Base-by-base conservation (phyloP, 2,113 vertebrate genomes). In the Bubalus kerabau region DNA sequence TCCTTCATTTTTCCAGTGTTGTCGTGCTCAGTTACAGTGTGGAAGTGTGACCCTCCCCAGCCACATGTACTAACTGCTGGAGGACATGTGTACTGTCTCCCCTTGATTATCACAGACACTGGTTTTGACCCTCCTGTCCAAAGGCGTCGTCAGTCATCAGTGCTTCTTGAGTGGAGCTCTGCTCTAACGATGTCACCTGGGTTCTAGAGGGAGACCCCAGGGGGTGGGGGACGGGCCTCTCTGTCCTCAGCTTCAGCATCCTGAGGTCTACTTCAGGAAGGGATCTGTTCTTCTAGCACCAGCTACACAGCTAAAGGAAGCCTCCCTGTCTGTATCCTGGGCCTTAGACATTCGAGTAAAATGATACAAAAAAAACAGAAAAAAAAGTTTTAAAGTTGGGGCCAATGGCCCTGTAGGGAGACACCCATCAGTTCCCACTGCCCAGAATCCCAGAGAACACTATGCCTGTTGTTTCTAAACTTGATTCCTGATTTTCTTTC, bases 271-370 rank as follows among this genome's bases (percentile, higher is more conserved):
- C 10, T 28, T 19, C 0, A 3, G 13, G 1, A 50, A 30, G 12
- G 11, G 23, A 74, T 62, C 80, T 84, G 28, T 60, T 32, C 56
- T 52, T 85, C 48, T 80, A 78, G 23, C 13, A 28, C 7, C 81
- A 76, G 52, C 14, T 19, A 84, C 24, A 16, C 50, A 16, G 48
- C n/a, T 80, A 62, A 83, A 92, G 46, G 46, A 95, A 91, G 30
- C 62, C 11, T 88, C 52, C 80, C 43, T 76, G 3, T 48, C 30
- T 89, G 32, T 95, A 59, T 82, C 17, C 26, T 92, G 48, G 15
- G 40, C 67, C 67, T 76, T 80, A 62, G 14, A 95, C 91, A 67
- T 28, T 59, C 46, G 1, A 80, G 11, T 78, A n/a, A 93, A 94
- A 57, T 40, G n/a, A 84, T 48, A 81, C 23, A 32, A 84, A 91